Conservation (phyloP, 2,888 invertebrate genomes). For the Halictus quadricinctus region DNA sequence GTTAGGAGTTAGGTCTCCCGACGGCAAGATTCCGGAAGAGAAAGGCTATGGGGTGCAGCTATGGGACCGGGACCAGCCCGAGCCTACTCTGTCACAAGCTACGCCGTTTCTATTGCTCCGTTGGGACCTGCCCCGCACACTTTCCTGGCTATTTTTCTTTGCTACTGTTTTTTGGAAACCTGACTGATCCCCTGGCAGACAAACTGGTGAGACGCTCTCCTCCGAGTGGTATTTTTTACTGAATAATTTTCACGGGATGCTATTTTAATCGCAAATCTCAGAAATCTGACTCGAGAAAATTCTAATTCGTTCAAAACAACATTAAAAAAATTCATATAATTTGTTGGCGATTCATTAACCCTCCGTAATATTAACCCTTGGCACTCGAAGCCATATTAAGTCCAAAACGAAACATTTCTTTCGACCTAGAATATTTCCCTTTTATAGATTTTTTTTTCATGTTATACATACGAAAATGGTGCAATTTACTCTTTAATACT, state of each 20-base stretch:
- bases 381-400: too few relatives aligned
- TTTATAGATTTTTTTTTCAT: too few relatives aligned
- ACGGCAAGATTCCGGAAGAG: slow-evolving; percentile 15
- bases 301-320: neutral
- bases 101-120: slow-evolving; percentile 31
- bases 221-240: neutral
- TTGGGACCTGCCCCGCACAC: slow-evolving; percentile 4
- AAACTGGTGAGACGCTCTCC: neutral
- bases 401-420: too few relatives aligned
- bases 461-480: too few relatives aligned
- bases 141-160: slow-evolving; percentile 5
- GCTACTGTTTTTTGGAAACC: neutral
- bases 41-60: slow-evolving; percentile 25
- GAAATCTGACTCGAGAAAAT: neutral
- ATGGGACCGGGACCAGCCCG: slow-evolving; percentile 30
- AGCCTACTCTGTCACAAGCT: slow-evolving; percentile 47
- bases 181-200: neutral
- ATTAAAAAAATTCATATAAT: neutral
- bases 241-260: neutral
- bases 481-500: too few relatives aligned
- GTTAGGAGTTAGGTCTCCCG: slow-evolving; percentile 7
- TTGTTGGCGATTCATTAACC: neutral
- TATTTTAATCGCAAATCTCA: neutral
- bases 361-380: neutral
- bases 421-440: too few relatives aligned